Base-by-base conservation (phyloP, 2,888 invertebrate species). In the Cepaea hortensis region DNA sequence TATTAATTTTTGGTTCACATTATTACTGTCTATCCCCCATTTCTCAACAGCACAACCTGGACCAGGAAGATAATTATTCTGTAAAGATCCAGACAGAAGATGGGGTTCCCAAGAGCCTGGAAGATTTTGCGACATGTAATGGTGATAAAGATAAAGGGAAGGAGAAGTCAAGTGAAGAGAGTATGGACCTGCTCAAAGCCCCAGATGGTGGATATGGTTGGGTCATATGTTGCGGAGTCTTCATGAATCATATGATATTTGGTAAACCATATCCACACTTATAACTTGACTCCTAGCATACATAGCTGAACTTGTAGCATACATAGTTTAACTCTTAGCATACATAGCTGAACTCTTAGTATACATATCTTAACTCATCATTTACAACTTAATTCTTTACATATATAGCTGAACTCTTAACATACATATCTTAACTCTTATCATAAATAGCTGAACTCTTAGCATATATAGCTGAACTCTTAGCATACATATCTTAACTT, bases 201-300 rank as follows among this genome's bases (percentile, higher is more conserved):
- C 85, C 85, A 20, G 85, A 85, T 79, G 85, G 85, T 55, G 85
- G 85, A 46, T 85, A 85, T 79, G 85, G 77, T 55, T 85, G 85
- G 85, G 55, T 85, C 15, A 50, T 85, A 11, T 75, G 75, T 15
- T 68, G 50, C 68, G 85, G 35, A 4, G 68, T 62, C 35, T 85
- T 85, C 35, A 55, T 85, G 46, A 62, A 79, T 46, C 77, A 85
- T 15, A 79, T 85, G 77, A 70, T 85, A 18, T 62, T 65, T 68
- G 85, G 85, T 85, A 79, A 77, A 6, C 7, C 7, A 20, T 23
- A n/a, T 15, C 18, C 62, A 9, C 62, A 62, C 68, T 68, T 15
- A 15, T 68, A 68, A 68, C 68, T 68, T 68, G 18, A 13, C 15
- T 62, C 15, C 62, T 62, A 62, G 3, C 20, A 11, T 55, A 55